Conservation (phyloP, 2,888 invertebrate genomes). For the Teinopalpus imperialis region DNA sequence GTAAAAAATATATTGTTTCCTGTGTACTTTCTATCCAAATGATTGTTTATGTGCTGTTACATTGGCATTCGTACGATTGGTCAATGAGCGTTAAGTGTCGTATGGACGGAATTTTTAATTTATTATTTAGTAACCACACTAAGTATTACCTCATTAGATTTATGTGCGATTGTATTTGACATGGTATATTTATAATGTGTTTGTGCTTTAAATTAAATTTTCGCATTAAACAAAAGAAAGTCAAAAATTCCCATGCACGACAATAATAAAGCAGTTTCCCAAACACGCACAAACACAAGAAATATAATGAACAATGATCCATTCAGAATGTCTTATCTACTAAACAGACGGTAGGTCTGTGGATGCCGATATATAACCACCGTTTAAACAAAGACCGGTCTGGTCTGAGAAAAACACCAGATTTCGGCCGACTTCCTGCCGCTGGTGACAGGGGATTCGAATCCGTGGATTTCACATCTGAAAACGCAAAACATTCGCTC, state of each 20-base stretch:
- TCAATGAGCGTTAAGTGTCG: constrained; percentile 1
- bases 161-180: background rate
- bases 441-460: constrained; percentile 35
- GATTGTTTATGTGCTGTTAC: constrained; percentile 50
- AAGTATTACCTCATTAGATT: background rate
- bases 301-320: constrained; percentile 56
- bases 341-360: constrained; percentile 55
- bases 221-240: constrained; percentile 13
- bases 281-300: constrained; percentile 48
- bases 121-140: background rate
- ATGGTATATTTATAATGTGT: no score
- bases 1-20: constrained; percentile 61
- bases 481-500: constrained; percentile 54
- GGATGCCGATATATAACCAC: constrained; percentile 61
- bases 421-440: constrained; percentile 77
- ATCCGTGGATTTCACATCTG: constrained; percentile 51
- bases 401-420: constrained; percentile 73
- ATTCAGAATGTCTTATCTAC: constrained; percentile 63
- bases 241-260: constrained; percentile 37
- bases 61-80: constrained; percentile 13
- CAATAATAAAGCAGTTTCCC: constrained; percentile 40
- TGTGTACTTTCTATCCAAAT: constrained; percentile 57
- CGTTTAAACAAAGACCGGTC: constrained; percentile 62
- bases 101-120: constrained; percentile 1
- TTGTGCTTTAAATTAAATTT: no score